phyloP scores from a whole-genome alignment of 64 coral and sea anemone genomes.

The Stichodactyla mertensii region DNA sequence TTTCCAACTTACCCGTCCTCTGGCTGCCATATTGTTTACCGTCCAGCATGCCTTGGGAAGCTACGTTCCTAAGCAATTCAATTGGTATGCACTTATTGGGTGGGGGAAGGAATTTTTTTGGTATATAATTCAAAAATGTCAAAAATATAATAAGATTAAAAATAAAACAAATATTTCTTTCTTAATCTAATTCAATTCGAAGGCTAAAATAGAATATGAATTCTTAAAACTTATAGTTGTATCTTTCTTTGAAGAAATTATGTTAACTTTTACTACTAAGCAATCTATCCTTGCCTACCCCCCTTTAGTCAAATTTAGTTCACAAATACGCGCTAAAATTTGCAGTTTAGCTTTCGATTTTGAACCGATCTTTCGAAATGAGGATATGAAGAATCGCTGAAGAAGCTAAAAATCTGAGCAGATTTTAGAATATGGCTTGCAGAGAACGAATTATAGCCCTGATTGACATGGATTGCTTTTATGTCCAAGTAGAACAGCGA shows the following conservation, averaged over 20 bases:
- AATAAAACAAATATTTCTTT: not conserved
- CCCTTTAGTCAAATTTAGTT: not conserved
- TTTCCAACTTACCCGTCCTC: constrained; percentile 59
- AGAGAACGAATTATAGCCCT: constrained; percentile 73
- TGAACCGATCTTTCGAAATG: not conserved
- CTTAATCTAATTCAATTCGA: not conserved
- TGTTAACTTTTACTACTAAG: not conserved
- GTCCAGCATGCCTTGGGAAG: constrained; percentile 64
- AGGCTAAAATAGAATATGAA: not conserved
- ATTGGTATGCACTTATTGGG: not conserved
- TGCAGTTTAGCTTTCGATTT: not conserved
- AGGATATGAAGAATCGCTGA: not conserved
- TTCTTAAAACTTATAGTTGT: not conserved
- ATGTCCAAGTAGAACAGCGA: constrained; percentile 96
- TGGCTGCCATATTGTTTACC: constrained; percentile 89
- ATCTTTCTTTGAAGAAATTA: not conserved
- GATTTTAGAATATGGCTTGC: not conserved
- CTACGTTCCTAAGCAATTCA: constrained; percentile 15
- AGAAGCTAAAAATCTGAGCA: not conserved
- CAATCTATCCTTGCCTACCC: not conserved
- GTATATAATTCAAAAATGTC: not conserved
- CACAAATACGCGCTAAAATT: not conserved
- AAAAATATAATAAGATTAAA: not conserved
- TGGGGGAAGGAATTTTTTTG: constrained; percentile 5
- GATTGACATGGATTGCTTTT: constrained; percentile 97